phyloP scores from a whole-genome alignment of 2,797 vertebrate species.

The Micropoecilia bifurca region DNA sequence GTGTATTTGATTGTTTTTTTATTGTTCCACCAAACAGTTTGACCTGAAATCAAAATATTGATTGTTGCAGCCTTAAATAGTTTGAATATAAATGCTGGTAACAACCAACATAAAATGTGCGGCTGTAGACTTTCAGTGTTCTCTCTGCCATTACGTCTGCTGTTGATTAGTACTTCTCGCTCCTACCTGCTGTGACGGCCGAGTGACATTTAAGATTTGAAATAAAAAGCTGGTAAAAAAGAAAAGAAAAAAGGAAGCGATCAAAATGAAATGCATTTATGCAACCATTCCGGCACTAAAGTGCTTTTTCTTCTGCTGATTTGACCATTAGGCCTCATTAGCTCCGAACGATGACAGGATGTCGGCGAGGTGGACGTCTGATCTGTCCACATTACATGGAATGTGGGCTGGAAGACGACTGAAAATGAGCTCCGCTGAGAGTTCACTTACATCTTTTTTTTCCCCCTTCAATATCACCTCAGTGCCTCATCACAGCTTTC shows the following conservation, averaged over 20 bases:
- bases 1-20: background rate
- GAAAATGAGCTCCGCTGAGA: conserved; percentile 32
- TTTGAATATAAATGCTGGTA: background rate
- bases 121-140: conserved; percentile 3
- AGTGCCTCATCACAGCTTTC: conserved; percentile 2
- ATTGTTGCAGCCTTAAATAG: conserved; percentile 9
- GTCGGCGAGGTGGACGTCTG: conserved; percentile 16
- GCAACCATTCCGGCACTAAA: conserved; percentile 46
- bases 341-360: conserved; percentile 39
- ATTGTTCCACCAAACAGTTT: background rate
- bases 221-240: conserved; percentile 1
- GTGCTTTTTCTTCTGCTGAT: conserved; percentile 43
- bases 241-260: conserved; percentile 21
- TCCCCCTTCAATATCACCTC: conserved; percentile 5
- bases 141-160: conserved; percentile 3
- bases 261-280: conserved; percentile 37
- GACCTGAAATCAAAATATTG: background rate
- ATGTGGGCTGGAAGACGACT: conserved; percentile 21
- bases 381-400: conserved; percentile 18
- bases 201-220: conserved; percentile 46
- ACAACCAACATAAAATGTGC: background rate
- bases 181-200: conserved; percentile 14
- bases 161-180: conserved; percentile 29
- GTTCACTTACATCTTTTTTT: conserved; percentile 25
- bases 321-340: conserved; percentile 58